Evolutionary conservation across 1,140 invertebrate species (phyloP), one percentile per base, ranked within the genome.

Genomic region (Babylonia areolata): DNA sequence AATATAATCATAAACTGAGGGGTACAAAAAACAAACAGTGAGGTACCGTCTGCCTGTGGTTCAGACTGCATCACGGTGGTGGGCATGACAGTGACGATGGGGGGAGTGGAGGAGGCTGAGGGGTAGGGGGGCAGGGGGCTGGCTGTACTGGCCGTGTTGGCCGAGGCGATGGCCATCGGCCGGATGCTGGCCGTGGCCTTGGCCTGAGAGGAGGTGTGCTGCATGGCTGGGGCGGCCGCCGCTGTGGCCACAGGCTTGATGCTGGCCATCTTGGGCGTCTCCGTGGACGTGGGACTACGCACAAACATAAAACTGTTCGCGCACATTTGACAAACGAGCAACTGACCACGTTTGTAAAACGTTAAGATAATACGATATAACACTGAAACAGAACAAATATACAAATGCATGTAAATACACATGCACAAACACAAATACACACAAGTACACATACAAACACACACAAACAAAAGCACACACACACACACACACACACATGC

Each of bases 231-330:
- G 28, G 91, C 87, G n/a, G 90, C 87, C 28, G 90, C 87, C 37
- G 89, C 90, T 15, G 91, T 89, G 23, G 97, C 96, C 96, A 99
- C 98, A 0, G 98, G 98, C 93, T 98, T 98, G 46, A 99, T 98
- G 93, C 99, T 99, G 20, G 98, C 98, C 20, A 96, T 97, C 0
- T 97, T 97, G 17, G 94, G 94, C 12, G 97, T 97, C 90, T 98
- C 97, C 0, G 95, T 96, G 95, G 91, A 97, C 96, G 88, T 97
- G 96, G 83, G 95, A 95, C 79, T 96, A 95, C 84, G 39, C 54
- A 71, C n/a, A 86, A 3, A 84, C 40, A 71, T 20, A 42, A 9
- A 3, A 12, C n/a, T n/a, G n/a, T n/a, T n/a, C n/a, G n/a, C n/a
- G n/a, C n/a, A n/a, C n/a, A n/a, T n/a, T n/a, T n/a, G n/a, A n/a